phyloP scores from a whole-genome alignment of 2,888 invertebrate species.

The Leuctra nigra region DNA sequence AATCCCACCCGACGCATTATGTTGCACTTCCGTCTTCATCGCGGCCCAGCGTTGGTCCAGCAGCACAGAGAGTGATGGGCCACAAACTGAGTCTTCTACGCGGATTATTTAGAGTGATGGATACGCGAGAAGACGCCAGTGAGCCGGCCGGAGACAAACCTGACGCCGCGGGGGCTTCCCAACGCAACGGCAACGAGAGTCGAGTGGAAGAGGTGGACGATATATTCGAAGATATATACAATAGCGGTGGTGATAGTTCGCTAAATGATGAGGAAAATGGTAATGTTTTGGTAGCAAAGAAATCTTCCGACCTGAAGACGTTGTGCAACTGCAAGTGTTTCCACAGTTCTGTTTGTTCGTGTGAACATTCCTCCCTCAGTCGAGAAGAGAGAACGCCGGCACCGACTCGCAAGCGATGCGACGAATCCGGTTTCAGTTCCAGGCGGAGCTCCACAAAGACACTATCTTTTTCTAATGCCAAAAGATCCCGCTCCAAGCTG shows the following conservation, averaged over 20 bases:
- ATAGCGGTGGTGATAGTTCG: slow-evolving; percentile 26
- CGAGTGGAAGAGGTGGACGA: slow-evolving; percentile 28
- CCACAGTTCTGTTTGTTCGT: not conserved
- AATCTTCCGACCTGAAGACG: too few relatives aligned
- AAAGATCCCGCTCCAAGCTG: slow-evolving; percentile 29
- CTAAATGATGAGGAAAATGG: slow-evolving; percentile 25
- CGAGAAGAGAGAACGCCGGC: not conserved
- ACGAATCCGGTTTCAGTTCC: slow-evolving; percentile 8
- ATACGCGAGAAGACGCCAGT: slow-evolving; percentile 30
- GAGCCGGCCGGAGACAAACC: slow-evolving; percentile 20
- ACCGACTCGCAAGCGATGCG: slow-evolving; percentile 15
- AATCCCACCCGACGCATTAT: too few relatives aligned
- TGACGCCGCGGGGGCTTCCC: not conserved
- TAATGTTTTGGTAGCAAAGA: slow-evolving; percentile 18
- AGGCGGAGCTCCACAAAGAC: slow-evolving; percentile 20
- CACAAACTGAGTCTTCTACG: slow-evolving; percentile 34
- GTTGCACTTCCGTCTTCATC: too few relatives aligned
- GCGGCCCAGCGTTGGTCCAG: too few relatives aligned
- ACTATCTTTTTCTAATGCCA: slow-evolving; percentile 25
- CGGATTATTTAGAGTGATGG: slow-evolving; percentile 33
- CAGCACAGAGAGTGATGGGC: slow-evolving; percentile 31
- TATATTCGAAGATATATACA: slow-evolving; percentile 32
- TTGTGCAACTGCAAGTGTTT: slow-evolving; percentile 20
- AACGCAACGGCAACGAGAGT: too few relatives aligned
- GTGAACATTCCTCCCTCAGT: not conserved